Percentiles rank a stretch among this genome's conserved stretches.
Evolutionary conservation across 30 jellyfish, hydroid and myxozoan species (phyloP).

Genomic region (Mastigias papua): DNA sequence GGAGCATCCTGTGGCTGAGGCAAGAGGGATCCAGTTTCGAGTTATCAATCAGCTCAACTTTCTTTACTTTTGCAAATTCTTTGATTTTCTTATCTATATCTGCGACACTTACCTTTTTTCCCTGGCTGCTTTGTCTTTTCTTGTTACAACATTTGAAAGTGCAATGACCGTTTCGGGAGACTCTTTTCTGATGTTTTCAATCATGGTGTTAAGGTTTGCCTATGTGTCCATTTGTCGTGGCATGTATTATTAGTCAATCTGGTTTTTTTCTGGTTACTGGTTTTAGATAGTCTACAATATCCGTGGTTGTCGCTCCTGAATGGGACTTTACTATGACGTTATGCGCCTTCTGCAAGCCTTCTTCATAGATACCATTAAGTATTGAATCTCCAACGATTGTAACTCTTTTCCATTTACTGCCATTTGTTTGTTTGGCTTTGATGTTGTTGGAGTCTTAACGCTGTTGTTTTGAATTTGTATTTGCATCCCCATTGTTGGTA

Average conservation of each 20-base stretch:
- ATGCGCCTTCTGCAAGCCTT: slow-evolving; percentile 59
- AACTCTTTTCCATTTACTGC: slow-evolving; percentile 41
- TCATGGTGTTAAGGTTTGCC: neutral
- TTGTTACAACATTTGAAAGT: slow-evolving; percentile 17
- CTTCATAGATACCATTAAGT: slow-evolving; percentile 57
- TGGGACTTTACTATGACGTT: slow-evolving; percentile 54
- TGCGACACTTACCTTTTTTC: slow-evolving; percentile 43
- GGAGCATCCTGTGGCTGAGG: slow-evolving; percentile 43
- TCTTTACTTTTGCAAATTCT: slow-evolving; percentile 31
- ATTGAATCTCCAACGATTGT: slow-evolving; percentile 49
- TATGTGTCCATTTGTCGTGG: slow-evolving; percentile 19
- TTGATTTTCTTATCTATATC: slow-evolving; percentile 17
- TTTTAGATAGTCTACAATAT: slow-evolving; percentile 46
- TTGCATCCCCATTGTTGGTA: neutral
- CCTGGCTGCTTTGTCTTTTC: slow-evolving; percentile 47
- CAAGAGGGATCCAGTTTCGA: slow-evolving; percentile 49
- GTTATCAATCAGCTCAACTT: slow-evolving; percentile 23
- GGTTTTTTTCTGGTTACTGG: slow-evolving; percentile 50
- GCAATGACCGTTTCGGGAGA: slow-evolving; percentile 55
- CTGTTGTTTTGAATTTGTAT: neutral
- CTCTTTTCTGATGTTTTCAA: slow-evolving; percentile 15
- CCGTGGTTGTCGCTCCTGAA: slow-evolving; percentile 63
- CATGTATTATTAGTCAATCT: slow-evolving; percentile 13
- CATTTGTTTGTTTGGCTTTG: slow-evolving; percentile 4
- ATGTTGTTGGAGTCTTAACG: neutral